Evolutionary conservation across 2,113 vertebrate species (phyloP), one percentile per base, ranked within the genome.

Genomic region (Glaucomys volans): DNA sequence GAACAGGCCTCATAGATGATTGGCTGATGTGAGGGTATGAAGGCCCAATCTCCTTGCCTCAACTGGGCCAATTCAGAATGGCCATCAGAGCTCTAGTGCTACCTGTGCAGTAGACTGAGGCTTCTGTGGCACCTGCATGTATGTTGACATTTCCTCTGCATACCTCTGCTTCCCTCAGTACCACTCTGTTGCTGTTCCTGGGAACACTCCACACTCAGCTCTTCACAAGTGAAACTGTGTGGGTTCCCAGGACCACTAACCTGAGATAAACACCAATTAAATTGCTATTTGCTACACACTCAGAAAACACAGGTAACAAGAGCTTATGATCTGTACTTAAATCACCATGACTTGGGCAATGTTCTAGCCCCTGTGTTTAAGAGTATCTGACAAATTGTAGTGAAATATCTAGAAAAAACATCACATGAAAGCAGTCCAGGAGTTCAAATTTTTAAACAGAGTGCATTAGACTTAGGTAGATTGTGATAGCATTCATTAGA

Each of bases 181-280:
- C 6, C 40, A 30, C 5, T 4, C 12, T 54, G 7, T 2, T 66
- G 7, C 8, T 50, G 0, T 26, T 30, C 26, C 59, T 20, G 1
- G 12, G 4, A 47, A 4, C 16, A 62, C 42, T 17, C 32, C 16
- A 3, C 1, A 4, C 9, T 6, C 5, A 94, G 10, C 24, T 32
- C 16, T n/a, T n/a, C n/a, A 57, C 74, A 74, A 47, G 17, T 16
- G 35, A 71, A 89, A 44, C 37, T 0, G 3, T 37, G n/a, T 81
- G 16, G 8, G n/a, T 87, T 90, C 42, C 62, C 7, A 90, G 75
- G 20, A 26, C 17, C 79, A 42, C 42, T 50, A 79, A 74, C 11
- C 83, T 62, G 57, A 50, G 47, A 40, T n/a, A 66, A 79, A 42
- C 37, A 67, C 22, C n/a, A 7, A 30, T 28, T 40, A 69, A 20